A percentile compares a stretch with the other conserved stretches of the same genome.
Conservation (phyloP, 2,888 invertebrate species). For the Lymantria dispar region DNA sequence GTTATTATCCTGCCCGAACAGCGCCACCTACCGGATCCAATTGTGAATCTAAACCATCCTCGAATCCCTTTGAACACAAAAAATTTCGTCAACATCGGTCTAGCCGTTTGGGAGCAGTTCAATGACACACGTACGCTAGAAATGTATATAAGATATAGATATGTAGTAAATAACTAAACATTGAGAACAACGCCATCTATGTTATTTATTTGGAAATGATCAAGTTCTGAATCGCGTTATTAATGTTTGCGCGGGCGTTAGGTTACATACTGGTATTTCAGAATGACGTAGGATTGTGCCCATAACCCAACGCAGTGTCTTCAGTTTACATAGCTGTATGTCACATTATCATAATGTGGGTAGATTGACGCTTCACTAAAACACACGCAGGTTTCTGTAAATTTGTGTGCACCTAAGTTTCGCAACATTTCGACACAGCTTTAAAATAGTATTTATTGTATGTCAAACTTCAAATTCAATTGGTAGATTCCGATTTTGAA, state of each 20-base stretch:
- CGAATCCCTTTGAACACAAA: no score
- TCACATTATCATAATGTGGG: slow-evolving; percentile 50
- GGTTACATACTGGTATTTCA: slow-evolving; percentile 11
- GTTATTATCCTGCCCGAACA: no score
- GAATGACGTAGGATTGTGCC: slow-evolving; percentile 17
- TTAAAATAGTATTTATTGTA: no score
- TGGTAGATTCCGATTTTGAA: background rate
- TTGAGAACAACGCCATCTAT: slow-evolving; percentile 20
- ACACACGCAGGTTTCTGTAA: slow-evolving; percentile 57
- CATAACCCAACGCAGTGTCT: slow-evolving; percentile 62
- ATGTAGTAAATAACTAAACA: background rate
- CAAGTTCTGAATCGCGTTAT: slow-evolving; percentile 6
- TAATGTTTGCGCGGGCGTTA: slow-evolving; percentile 4
- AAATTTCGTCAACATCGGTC: no score
- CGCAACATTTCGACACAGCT: slow-evolving; percentile 39
- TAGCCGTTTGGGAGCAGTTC: no score
- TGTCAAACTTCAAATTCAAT: no score
- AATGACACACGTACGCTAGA: no score
- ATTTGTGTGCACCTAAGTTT: slow-evolving; percentile 67
- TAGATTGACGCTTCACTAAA: slow-evolving; percentile 60
- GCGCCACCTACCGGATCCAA: no score
- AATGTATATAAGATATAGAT: no score
- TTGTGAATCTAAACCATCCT: no score
- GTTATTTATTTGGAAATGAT: background rate
- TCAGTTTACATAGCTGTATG: slow-evolving; percentile 38